These are phyloP conservation scores for Drosophila nr. medialis DNA, from an alignment of 2,888 invertebrate genomes.

Conservation along the genomic window DNA sequence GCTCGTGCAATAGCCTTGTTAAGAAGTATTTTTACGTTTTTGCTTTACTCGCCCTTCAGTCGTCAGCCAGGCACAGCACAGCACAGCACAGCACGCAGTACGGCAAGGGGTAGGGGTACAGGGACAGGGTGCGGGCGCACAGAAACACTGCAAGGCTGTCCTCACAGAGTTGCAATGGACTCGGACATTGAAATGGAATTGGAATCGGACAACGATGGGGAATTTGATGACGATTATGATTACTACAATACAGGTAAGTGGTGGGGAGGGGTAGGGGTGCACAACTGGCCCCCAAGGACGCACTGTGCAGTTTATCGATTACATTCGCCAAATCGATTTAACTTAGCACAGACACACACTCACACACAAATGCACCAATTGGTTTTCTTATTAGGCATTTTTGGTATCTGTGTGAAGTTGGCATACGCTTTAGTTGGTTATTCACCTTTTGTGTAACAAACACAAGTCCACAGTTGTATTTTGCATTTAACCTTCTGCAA, in stretches of 20 bases:
- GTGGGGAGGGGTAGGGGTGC: too few relatives aligned
- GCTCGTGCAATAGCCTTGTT: conserved; percentile 57
- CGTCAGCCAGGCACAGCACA: conserved; percentile 46
- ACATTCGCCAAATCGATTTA: conserved; percentile 55
- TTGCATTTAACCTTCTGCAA: conserved; percentile 64
- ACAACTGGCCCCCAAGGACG: conserved; percentile 31
- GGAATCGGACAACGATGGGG: conserved; percentile 93
- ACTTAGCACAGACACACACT: conserved; percentile 31
- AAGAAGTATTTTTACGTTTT: conserved; percentile 63
- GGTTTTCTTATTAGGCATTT: conserved; percentile 34
- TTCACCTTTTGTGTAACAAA: conserved; percentile 64
- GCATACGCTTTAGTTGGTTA: conserved; percentile 71
- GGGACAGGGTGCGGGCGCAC: conserved; percentile 5
- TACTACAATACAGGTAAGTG: conserved; percentile 89
- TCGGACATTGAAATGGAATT: conserved; percentile 91
- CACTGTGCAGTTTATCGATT: conserved; percentile 54
- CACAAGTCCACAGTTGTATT: conserved; percentile 18
- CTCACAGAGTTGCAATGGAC: conserved; percentile 85
- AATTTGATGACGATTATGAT: conserved; percentile 88
- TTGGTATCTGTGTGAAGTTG: conserved; percentile 26
- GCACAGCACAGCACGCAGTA: conserved; percentile 39
- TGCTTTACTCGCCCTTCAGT: conserved; percentile 62
- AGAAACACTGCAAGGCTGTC: conserved; percentile 38
- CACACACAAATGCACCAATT: conserved; percentile 17
- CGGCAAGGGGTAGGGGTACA: background rate